Evolutionary conservation across 1,140 invertebrate genomes (phyloP).

Genomic region (Platorchestia sp.): DNA sequence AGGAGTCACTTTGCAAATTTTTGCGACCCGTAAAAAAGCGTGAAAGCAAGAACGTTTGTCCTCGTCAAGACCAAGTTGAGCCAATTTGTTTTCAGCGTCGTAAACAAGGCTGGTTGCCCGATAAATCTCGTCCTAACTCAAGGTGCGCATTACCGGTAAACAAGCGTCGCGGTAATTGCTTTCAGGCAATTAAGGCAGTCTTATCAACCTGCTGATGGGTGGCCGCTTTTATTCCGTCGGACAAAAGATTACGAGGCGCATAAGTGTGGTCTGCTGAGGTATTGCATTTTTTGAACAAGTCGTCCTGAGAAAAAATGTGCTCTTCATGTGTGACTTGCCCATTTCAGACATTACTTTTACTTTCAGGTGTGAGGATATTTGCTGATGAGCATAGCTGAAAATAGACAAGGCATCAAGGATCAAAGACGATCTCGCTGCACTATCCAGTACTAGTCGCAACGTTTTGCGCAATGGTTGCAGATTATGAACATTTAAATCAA

Average conservation of each 20-base stretch:
- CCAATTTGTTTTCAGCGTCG: constrained; percentile 46
- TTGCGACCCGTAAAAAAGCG: neutral
- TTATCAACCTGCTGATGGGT: constrained; percentile 7
- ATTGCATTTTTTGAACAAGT: neutral
- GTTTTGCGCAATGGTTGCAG: neutral
- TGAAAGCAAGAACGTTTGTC: constrained; percentile 28
- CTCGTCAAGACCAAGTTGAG: constrained; percentile 24
- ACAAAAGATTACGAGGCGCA: neutral
- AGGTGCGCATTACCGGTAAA: constrained; percentile 42
- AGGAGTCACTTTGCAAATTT: neutral
- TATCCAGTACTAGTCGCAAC: neutral
- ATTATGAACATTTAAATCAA: neutral
- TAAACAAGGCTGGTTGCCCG: constrained; percentile 9
- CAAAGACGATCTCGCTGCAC: neutral
- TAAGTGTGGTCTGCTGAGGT: neutral
- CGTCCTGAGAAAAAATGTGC: neutral
- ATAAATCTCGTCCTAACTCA: constrained; percentile 40
- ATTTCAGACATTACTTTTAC: neutral
- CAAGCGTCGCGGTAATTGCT: constrained; percentile 17
- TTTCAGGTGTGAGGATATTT: neutral
- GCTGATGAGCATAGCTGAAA: neutral
- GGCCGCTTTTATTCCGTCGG: neutral
- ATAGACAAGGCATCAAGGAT: neutral
- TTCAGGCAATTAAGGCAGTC: neutral
- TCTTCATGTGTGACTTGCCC: neutral